Base-by-base conservation (phyloP, 2,797 vertebrate genomes). In the Mareca penelope region DNA sequence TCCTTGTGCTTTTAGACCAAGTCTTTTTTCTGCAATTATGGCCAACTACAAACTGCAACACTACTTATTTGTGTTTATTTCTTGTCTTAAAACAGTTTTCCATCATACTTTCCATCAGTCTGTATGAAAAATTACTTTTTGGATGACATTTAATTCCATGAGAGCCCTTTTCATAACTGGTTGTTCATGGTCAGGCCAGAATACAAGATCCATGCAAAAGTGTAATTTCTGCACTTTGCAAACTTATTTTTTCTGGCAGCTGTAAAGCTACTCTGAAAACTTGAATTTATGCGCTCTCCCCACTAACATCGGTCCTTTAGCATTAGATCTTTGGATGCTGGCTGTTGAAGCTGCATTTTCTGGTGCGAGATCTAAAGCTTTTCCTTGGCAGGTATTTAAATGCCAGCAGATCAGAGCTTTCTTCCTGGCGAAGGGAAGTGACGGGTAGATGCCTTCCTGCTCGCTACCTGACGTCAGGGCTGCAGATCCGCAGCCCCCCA, bases 1-100 rank as follows among this genome's bases (percentile, higher is more conserved):
- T 88, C 61, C 39, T 53, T 78, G n/a, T 78, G n/a, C 78, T 93
- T 89, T 69, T 35, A 92, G 82, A n/a, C 70, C 55, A 91, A 84
- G 77, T 52, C 48, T 50, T 91, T 93, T 44, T 90, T 90, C 80
- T 90, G 85, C 78, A 87, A 55, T 90, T 93, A 55, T 31, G 44
- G 26, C 22, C 65, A 31, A n/a, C 86, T 85, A 35, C 44, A 4
- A 68, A 40, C 40, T 19, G 60, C 72, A 82, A 42, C 76, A 42
- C 15, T 64, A 23, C 48, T 82, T 60, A 11, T 85, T 50, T 91
- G 56, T 57, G 11, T 33, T 91, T 79, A 24, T 79, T 92, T 83
- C 55, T 56, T 90, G 48, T 85, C 26, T 35, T 85, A 52, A 92
- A 80, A 24, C 64, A 81, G 28, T 88, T 90, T 95, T 83, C 52